Evolutionary conservation across 2,888 invertebrate species (phyloP).

Genomic region (Drosophila siamana): DNA sequence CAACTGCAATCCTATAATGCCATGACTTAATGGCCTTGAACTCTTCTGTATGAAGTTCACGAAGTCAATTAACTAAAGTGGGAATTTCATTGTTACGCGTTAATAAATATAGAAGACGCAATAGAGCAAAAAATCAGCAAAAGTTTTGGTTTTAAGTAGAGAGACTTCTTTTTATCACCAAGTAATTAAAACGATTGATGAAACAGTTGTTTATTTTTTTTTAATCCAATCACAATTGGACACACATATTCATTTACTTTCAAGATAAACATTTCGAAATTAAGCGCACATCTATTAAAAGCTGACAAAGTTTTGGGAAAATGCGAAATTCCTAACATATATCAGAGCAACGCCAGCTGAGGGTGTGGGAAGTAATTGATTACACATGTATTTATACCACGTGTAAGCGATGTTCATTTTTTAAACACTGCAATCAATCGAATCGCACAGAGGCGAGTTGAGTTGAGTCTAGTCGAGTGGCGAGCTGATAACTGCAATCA

Average conservation of each 20-base stretch:
- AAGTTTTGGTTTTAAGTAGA: neutral
- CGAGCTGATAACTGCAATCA: conserved; percentile 63
- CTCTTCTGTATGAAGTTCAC: neutral
- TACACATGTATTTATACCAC: conserved; percentile 38
- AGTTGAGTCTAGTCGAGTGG: conserved; percentile 41
- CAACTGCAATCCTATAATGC: neutral
- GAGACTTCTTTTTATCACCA: no score
- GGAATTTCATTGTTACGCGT: neutral
- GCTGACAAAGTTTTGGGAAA: conserved; percentile 3
- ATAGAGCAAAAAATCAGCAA: neutral
- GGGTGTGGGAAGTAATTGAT: conserved; percentile 15
- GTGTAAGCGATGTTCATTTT: conserved; percentile 35
- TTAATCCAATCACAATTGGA: neutral
- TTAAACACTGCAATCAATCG: conserved; percentile 51
- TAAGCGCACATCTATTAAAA: neutral
- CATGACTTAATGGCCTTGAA: neutral
- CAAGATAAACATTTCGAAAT: neutral
- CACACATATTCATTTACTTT: no score
- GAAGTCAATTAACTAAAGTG: neutral
- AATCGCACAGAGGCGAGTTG: neutral
- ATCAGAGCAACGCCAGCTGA: neutral
- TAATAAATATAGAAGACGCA: neutral
- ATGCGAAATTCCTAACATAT: conserved; percentile 4
- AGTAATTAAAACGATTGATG: neutral
- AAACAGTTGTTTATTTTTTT: neutral